Percentiles rank a stretch among this genome's conserved stretches.
Conservation (phyloP, 2,797 vertebrate species). For the Acanthurus leucopareius region DNA sequence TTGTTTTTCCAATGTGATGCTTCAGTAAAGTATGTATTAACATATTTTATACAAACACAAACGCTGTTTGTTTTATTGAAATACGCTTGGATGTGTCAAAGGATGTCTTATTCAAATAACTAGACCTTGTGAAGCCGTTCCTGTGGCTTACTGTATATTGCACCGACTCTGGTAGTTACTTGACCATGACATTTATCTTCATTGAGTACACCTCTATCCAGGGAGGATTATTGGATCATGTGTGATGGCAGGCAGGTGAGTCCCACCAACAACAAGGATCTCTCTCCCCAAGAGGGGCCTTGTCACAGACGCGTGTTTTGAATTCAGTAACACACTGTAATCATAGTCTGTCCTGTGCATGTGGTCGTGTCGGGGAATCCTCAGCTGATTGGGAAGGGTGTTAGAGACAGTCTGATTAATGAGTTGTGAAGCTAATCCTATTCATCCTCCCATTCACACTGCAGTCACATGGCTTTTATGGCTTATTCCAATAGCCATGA, state of each 20-base stretch:
- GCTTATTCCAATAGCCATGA: slow-evolving; percentile 67
- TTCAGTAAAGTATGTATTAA: too few species aligned
- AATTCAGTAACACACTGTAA: not conserved
- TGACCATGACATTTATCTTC: slow-evolving; percentile 17
- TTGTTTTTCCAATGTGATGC: too few species aligned
- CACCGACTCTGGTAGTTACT: slow-evolving; percentile 12
- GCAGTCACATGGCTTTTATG: slow-evolving; percentile 75
- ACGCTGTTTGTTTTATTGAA: not conserved
- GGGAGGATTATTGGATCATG: slow-evolving; percentile 15
- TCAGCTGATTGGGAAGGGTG: slow-evolving; percentile 51
- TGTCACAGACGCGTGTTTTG: not conserved
- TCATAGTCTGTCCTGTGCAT: slow-evolving; percentile 16
- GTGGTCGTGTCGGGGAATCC: slow-evolving; percentile 43
- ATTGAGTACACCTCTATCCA: not conserved
- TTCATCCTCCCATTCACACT: slow-evolving; percentile 76
- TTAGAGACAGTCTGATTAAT: slow-evolving; percentile 70
- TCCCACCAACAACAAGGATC: not conserved
- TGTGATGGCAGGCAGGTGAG: slow-evolving; percentile 12
- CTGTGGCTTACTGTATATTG: slow-evolving; percentile 13
- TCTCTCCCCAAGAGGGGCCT: slow-evolving; percentile 3
- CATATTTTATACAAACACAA: too few species aligned
- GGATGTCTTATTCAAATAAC: not conserved
- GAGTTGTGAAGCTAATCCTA: slow-evolving; percentile 79
- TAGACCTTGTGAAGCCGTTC: not conserved
- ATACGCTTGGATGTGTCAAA: not conserved